These are phyloP conservation scores for Decapterus maruadsi DNA, from an alignment of 2,797 vertebrate genomes.

Conservation along the genomic window DNA sequence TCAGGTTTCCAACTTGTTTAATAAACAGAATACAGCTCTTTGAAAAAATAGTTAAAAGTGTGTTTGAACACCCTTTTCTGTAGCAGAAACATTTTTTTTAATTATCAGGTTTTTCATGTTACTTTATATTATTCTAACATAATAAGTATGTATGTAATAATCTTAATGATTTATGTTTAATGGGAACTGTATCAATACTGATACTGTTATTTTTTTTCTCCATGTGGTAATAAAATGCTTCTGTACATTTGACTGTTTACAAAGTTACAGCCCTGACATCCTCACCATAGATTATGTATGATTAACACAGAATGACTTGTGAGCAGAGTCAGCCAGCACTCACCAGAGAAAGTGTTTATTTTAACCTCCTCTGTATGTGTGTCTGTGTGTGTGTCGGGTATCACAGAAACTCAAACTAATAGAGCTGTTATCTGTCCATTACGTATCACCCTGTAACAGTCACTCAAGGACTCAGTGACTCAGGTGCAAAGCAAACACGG, in stretches of 20 bases:
- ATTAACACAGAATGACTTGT: conserved; percentile 49
- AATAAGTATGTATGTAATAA: too few relatives aligned
- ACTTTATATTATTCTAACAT: too few relatives aligned
- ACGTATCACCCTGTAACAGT: conserved; percentile 30
- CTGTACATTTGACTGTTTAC: too few relatives aligned
- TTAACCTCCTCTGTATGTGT: conserved; percentile 1
- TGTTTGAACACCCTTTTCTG: too few relatives aligned
- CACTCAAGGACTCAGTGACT: conserved; percentile 60
- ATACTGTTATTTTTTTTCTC: too few relatives aligned
- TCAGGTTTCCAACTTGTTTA: conserved; percentile 1
- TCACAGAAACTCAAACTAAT: conserved; percentile 73
- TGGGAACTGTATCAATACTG: too few relatives aligned
- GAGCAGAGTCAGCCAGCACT: conserved; percentile 14
- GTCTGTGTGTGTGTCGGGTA: conserved; percentile 24
- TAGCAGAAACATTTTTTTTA: too few relatives aligned
- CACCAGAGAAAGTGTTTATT: conserved; percentile 12
- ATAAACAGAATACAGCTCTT: conserved; percentile 6
- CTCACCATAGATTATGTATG: conserved; percentile 3
- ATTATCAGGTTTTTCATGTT: too few relatives aligned
- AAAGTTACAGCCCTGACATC: not conserved
- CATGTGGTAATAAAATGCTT: too few relatives aligned
- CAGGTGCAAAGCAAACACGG: conserved; percentile 47
- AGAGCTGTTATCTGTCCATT: conserved; percentile 57
- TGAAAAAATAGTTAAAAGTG: not conserved
- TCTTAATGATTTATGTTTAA: too few relatives aligned